Evolutionary conservation across 2,113 vertebrate species (phyloP), one percentile per base, ranked within the genome.

Genomic region (Benitochromis conjunctus): DNA sequence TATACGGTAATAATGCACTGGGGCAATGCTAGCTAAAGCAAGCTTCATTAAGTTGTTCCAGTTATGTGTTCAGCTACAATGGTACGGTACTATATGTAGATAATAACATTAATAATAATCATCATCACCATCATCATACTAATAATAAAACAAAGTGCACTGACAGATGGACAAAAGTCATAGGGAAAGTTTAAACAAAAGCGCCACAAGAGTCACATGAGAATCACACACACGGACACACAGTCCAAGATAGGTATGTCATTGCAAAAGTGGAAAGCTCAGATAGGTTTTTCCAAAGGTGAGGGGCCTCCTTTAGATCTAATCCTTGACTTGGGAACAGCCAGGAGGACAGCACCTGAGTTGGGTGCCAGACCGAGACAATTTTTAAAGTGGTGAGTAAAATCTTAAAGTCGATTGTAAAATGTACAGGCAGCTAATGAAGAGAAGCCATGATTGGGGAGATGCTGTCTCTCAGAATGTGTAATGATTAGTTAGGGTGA

Each of bases 301-400:
- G 38, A 9, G 38, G 38, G 38, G 38, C 38, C 10, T 4, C 38
- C 38, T 41, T 41, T 9, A 41, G 38, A 11, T 41, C 10, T 41
- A 10, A 41, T 9, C 38, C 38, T 41, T 11, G 9, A 41, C 38
- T 41, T 41, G 38, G 38, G 38, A 41, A 43, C 12, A 69, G 36
- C 36, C 36, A 41, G 19, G 36, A 69, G 12, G 66, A 21, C 0
- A 1, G 13, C 14, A 71, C 21, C 41, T 29, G 66, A 48, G 66
- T 21, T 4, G 26, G 66, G 21, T 46, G 8, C 41, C 0, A 74
- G 21, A 74, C 21, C 0, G 16, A 1, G 66, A 48, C 66, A 18
- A 0, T 18, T 74, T 74, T 74, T 74, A 48, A 74, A 74, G 41
- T 7, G 14, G 14, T 29, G 14, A 74, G 41, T 29, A 48, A 74